Conservation (phyloP, 2,888 invertebrate species). For the Pediacus dermestoides region DNA sequence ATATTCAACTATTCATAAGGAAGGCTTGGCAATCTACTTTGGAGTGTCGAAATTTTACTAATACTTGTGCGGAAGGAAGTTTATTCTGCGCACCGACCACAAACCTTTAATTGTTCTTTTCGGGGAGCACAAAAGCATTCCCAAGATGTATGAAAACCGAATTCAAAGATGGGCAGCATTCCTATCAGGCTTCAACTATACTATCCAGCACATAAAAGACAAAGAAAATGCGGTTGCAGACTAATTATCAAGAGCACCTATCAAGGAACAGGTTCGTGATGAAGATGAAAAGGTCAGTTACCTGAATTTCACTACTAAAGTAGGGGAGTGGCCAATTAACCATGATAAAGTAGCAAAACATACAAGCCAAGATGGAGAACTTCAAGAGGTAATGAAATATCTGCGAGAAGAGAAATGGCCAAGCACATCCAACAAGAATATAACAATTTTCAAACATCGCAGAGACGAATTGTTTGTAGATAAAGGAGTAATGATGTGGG, state of each 20-base stretch:
- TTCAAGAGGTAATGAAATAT: too few species aligned
- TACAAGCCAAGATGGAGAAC: too few species aligned
- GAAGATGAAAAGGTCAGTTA: conserved; percentile 8
- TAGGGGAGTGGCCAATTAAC: conserved; percentile 12
- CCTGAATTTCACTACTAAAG: conserved; percentile 12
- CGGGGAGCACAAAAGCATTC: conserved; percentile 29
- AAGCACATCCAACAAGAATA: too few species aligned
- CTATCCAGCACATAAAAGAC: conserved; percentile 16
- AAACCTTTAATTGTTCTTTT: conserved; percentile 13
- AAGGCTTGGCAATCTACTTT: conserved; percentile 6
- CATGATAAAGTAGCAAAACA: conserved; percentile 9
- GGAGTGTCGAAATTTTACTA: conserved; percentile 23
- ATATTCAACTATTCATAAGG: conserved; percentile 2
- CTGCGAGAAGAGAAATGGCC: too few species aligned
- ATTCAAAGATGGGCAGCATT: conserved; percentile 33
- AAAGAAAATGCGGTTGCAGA: conserved; percentile 15
- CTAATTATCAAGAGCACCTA: conserved; percentile 11
- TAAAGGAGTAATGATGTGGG: too few species aligned
- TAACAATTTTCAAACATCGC: too few species aligned
- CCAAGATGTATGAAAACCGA: conserved; percentile 36
- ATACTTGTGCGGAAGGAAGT: conserved; percentile 35
- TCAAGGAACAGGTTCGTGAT: too few species aligned
- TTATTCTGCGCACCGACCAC: conserved; percentile 14
- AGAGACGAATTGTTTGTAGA: too few species aligned
- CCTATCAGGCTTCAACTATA: conserved; percentile 17